Percentiles rank a stretch among this genome's conserved stretches.
phyloP scores from a whole-genome alignment of 2,113 vertebrate species.

The Rhodinocichla rosea region DNA sequence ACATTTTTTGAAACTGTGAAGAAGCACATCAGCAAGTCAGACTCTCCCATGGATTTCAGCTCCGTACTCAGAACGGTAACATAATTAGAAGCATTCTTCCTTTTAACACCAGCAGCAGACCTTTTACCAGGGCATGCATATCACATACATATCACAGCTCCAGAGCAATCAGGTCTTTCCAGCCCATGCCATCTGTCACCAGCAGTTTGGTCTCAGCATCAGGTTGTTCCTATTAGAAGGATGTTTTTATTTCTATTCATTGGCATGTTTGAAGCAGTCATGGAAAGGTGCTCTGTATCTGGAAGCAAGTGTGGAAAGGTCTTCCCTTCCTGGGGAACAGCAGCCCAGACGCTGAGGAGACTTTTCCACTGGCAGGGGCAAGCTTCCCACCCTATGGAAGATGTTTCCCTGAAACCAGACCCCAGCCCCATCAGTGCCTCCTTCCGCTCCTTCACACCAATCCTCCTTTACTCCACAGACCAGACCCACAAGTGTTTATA shows the following conservation, averaged over 20 bases:
- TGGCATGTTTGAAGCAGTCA: neutral
- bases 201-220: neutral
- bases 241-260: neutral
- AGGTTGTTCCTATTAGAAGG: neutral
- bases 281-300: neutral
- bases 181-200: neutral
- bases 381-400: rapidly evolving
- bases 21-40: constrained; percentile 57
- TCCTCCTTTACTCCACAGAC: neutral
- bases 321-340: neutral
- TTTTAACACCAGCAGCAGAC: neutral
- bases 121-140: neutral
- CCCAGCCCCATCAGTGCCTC: neutral
- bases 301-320: neutral
- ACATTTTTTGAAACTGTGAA: constrained; percentile 76
- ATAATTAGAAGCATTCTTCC: neutral
- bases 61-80: constrained; percentile 80
- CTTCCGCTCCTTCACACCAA: neutral
- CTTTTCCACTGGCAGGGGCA: neutral
- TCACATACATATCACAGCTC: neutral
- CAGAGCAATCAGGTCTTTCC: neutral
- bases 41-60: constrained; percentile 70
- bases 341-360: neutral
- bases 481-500: neutral
- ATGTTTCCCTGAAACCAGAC: neutral